Base-by-base conservation (phyloP, 1,140 invertebrate species). In the Panagrolaimus sp. region DNA sequence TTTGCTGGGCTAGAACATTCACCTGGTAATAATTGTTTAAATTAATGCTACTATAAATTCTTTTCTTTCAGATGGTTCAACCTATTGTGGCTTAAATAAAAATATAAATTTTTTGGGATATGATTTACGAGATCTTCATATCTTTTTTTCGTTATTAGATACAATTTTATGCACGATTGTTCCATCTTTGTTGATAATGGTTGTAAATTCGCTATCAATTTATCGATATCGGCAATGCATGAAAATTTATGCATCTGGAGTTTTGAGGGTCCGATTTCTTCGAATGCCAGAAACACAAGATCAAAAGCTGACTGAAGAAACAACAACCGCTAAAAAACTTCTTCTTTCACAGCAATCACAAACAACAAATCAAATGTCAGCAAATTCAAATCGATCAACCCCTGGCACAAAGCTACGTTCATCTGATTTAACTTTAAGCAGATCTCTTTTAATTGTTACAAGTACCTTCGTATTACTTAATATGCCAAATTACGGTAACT, bases 401-500 rank as follows among this genome's bases (percentile, higher is more conserved):
- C 63, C 72, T 27, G 74, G 77, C 38, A 77, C 78, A 5, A 80
- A 80, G 67, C 63, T 82, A 20, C 68, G 79, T 25, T 80, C 77
- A 25, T 76, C 72, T 9, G 80, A 82, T 70, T 62, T 82, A 45
- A 80, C 79, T n/a, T 57, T 82, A 46, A 82, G 76, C 57, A 65
- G 81, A 48, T 76, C 79, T 14, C 68, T 82, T 7, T 65, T 82
- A 3, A 83, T 82, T 69, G 81, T 82, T 13, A 82, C 80, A 4
- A 82, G 79, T 53, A 83, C 80, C 7, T 82, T 82, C 57, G 80
- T 82, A 8, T 64, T 83, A n/a, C 71, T 82, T 0, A 83, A 81
- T 66, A 72, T 82, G 13, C 80, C 80, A 1, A 81, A 75, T 61
- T 82, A 82, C 48, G 71, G 51, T 57, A n/a, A 13, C 9, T 20